A percentile compares a stretch with the other conserved stretches of the same genome.
These are phyloP conservation scores for Hemicentrotus pulcherrimus DNA, from an alignment of 35 echinoderm and acorn worm species.

Conservation along the genomic window DNA sequence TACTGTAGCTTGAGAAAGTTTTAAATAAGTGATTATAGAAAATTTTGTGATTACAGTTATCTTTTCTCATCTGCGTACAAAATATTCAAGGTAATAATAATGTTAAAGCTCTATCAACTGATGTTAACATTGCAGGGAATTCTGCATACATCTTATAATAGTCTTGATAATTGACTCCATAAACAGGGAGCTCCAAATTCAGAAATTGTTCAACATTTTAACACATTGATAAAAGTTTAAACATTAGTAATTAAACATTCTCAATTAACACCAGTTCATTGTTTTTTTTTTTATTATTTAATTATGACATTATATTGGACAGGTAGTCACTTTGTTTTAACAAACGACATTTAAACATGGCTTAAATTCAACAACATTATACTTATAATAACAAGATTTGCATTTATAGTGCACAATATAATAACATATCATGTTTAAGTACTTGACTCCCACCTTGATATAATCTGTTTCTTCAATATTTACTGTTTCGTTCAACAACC, in stretches of 20 bases:
- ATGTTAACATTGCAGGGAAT: not conserved
- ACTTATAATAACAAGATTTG: not conserved
- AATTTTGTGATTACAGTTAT: not conserved
- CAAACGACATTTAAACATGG: not conserved
- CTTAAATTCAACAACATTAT: not conserved
- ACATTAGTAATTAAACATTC: not conserved
- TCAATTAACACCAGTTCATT: not conserved
- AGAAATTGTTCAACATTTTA: not conserved
- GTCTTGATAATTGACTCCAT: not conserved
- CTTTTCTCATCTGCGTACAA: not conserved
- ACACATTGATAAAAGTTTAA: not conserved
- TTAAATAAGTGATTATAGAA: not conserved
- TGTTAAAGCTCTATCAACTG: not conserved
- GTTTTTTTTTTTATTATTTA: not conserved
- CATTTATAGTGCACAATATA: slow-evolving; percentile 21
- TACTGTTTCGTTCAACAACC: slow-evolving; percentile 43
- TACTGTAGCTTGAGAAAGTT: not conserved
- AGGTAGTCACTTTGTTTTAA: not conserved
- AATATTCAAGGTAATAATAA: not conserved
- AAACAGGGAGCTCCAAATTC: not conserved
- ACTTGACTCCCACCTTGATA: not conserved
- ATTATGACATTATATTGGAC: not conserved
- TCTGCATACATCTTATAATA: not conserved
- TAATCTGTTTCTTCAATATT: slow-evolving; percentile 5
- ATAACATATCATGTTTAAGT: slow-evolving; percentile 28